phyloP scores from a whole-genome alignment of 2,797 vertebrate genomes.

The Chaetophractus vellerosus region DNA sequence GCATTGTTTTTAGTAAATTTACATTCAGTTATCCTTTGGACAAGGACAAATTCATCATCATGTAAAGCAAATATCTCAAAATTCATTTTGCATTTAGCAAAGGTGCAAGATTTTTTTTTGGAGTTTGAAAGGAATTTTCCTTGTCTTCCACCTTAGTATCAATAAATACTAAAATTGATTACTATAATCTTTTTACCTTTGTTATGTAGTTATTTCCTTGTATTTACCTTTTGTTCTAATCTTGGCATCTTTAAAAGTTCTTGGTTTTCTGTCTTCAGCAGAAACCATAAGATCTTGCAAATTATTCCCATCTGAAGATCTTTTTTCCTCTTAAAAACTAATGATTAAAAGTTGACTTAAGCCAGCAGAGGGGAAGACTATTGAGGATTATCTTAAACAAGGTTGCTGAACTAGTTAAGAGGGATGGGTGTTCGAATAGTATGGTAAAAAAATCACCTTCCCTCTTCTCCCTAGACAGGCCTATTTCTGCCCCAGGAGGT shows the following conservation, averaged over 20 bases:
- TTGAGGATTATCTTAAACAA: constrained; percentile 38
- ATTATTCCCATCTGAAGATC: constrained; percentile 32
- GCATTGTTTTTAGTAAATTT: constrained; percentile 73
- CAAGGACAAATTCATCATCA: constrained; percentile 71
- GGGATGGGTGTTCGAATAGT: not conserved
- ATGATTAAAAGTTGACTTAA: constrained; percentile 11
- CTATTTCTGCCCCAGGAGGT: not conserved
- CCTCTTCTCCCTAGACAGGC: not conserved
- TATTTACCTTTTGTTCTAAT: constrained; percentile 63
- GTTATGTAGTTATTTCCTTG: constrained; percentile 80
- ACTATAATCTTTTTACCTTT: constrained; percentile 72
- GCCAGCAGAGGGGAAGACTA: not conserved
- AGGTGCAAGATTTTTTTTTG: constrained; percentile 76
- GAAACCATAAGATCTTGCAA: constrained; percentile 64
- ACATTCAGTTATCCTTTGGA: constrained; percentile 50
- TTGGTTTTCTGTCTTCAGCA: constrained; percentile 50
- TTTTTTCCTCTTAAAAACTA: not conserved
- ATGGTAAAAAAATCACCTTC: not conserved
- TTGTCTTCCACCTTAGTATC: constrained; percentile 82
- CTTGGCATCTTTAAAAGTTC: constrained; percentile 49
- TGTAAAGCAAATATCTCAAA: constrained; percentile 70
- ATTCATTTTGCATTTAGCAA: constrained; percentile 73
- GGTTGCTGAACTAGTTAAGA: not conserved
- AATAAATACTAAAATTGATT: constrained; percentile 83
- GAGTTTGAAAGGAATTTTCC: constrained; percentile 74